Evolutionary conservation across 2,113 vertebrate species (phyloP).

Genomic region (Chionis minor): DNA sequence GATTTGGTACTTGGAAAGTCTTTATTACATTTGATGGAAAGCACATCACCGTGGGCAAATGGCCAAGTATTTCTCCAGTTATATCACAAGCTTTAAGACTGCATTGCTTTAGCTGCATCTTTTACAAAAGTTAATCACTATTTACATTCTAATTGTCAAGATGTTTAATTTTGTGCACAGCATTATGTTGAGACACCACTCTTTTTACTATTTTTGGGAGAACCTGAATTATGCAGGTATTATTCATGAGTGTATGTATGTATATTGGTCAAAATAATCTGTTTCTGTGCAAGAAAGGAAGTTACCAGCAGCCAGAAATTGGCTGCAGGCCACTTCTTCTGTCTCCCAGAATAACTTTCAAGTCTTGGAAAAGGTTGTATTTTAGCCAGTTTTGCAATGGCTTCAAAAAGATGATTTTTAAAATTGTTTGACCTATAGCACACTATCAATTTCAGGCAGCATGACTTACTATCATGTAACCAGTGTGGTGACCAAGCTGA

Average conservation of each 20-base stretch:
- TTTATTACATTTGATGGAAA: not conserved
- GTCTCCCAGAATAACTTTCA: not conserved
- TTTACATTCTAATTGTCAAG: not conserved
- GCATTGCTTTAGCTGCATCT: not conserved
- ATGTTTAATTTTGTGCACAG: not conserved
- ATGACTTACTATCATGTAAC: not conserved
- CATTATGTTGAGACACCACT: not conserved
- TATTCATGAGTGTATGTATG: not conserved
- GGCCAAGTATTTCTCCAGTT: not conserved
- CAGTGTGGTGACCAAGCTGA: not conserved
- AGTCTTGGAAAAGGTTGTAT: not conserved
- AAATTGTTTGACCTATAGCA: accelerated
- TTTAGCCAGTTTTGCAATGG: not conserved
- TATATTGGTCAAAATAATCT: not conserved
- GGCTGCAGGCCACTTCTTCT: not conserved
- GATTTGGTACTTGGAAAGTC: not conserved
- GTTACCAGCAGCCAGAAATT: not conserved
- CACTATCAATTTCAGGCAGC: not conserved
- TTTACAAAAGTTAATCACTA: not conserved
- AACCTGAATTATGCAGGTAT: not conserved
- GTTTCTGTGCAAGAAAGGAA: not conserved
- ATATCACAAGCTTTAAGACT: not conserved
- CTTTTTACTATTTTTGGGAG: not conserved
- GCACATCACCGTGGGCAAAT: not conserved
- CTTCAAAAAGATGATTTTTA: not conserved